Evolutionary conservation across 2,797 vertebrate species (phyloP).

Genomic region (Halcyon badia): DNA sequence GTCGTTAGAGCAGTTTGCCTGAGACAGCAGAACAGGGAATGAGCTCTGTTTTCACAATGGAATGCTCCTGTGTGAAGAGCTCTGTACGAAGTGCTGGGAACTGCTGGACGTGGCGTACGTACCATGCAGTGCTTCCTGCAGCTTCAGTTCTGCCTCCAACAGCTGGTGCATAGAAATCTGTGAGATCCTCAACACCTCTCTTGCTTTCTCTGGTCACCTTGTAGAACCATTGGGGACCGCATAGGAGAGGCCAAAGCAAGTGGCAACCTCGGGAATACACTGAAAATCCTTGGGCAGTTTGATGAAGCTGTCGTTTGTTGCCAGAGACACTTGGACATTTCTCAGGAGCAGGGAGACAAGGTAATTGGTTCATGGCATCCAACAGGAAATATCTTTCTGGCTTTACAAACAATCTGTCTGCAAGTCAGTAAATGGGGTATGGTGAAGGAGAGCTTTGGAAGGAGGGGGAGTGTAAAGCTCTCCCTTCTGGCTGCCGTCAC

Average conservation of each 20-base stretch:
- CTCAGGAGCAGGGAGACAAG: constrained; percentile 96
- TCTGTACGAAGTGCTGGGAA: not conserved
- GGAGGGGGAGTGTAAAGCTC: not conserved
- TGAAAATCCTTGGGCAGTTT: constrained; percentile 94
- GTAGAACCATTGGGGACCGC: constrained; percentile 93
- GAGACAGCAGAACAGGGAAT: not conserved
- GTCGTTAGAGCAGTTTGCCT: not conserved
- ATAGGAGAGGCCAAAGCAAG: constrained; percentile 98
- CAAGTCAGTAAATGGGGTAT: not conserved
- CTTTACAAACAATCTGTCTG: not conserved
- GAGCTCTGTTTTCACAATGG: not conserved
- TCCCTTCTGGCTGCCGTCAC: not conserved
- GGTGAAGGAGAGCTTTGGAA: not conserved
- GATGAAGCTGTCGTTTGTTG: constrained; percentile 95
- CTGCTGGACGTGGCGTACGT: not conserved
- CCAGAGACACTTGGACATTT: constrained; percentile 96
- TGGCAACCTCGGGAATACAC: constrained; percentile 95
- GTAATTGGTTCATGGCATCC: constrained; percentile 66
- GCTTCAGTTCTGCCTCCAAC: not conserved
- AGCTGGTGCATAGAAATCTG: not conserved
- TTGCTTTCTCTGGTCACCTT: not conserved
- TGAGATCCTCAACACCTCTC: not conserved
- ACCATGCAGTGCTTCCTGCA: not conserved
- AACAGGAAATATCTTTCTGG: not conserved
- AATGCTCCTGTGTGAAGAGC: not conserved